Percentiles rank a stretch among this genome's conserved stretches.
phyloP scores from a whole-genome alignment of 2,113 vertebrate species.

The Cricetomys ansorgei region DNA sequence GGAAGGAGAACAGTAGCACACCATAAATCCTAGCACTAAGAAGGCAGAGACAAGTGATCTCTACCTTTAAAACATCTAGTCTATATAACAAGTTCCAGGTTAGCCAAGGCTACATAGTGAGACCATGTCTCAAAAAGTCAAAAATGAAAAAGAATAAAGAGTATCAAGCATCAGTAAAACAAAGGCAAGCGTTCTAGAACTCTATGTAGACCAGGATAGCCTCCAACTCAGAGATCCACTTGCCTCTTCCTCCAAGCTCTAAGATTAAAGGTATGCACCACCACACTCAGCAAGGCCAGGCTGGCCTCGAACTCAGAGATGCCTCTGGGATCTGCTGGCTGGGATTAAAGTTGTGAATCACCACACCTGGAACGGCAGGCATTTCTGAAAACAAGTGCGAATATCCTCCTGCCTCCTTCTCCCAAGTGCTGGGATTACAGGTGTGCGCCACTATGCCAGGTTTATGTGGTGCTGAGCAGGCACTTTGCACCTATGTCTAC shows the following conservation, averaged over 20 bases:
- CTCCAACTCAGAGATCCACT: neutral
- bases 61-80: neutral
- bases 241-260: too few relatives aligned
- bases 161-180: neutral
- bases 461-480: neutral
- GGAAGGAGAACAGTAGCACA: neutral
- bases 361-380: too few relatives aligned
- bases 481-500: neutral
- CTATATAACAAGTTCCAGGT: neutral
- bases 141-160: neutral
- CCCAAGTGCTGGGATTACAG: neutral
- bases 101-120: neutral
- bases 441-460: too few relatives aligned
- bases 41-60: neutral
- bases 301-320: neutral
- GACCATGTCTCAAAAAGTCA: neutral
- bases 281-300: too few relatives aligned
- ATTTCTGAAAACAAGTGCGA: neutral
- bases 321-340: too few relatives aligned
- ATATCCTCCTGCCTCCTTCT: neutral
- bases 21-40: neutral
- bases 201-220: too few relatives aligned
- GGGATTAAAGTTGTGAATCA: neutral
- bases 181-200: neutral
- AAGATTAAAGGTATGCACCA: too few relatives aligned